These are phyloP conservation scores for Limnothrissa miodon DNA, from an alignment of 2,113 vertebrate species.

Conservation along the genomic window DNA sequence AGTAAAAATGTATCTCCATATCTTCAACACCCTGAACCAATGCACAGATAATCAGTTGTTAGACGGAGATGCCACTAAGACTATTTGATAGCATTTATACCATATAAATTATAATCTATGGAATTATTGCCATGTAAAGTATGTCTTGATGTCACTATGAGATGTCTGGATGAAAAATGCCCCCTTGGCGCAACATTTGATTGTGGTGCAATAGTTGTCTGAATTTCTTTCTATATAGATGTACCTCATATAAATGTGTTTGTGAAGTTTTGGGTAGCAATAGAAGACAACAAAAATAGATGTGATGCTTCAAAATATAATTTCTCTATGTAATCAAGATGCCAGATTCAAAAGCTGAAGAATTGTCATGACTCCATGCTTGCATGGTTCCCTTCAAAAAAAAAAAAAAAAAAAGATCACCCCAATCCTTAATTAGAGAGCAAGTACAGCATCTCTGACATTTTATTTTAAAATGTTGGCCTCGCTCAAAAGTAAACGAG, in stretches of 20 bases:
- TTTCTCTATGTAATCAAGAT: conserved; percentile 8
- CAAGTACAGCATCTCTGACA: neutral
- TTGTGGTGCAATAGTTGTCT: conserved; percentile 64
- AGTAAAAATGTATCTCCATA: neutral
- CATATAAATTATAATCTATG: neutral
- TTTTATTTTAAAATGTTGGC: conserved; percentile 2
- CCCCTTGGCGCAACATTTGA: conserved; percentile 54
- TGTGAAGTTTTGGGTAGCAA: conserved; percentile 69
- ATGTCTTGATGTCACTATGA: conserved; percentile 18
- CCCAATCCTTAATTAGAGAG: neutral
- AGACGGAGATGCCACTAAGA: neutral
- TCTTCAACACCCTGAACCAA: neutral
- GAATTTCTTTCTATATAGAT: conserved; percentile 62
- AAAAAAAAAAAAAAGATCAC: neutral
- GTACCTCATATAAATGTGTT: conserved; percentile 59
- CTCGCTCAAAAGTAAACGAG: neutral
- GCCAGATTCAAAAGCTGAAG: conserved; percentile 3
- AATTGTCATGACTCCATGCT: conserved; percentile 47
- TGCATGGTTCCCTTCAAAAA: neutral
- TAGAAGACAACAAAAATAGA: conserved; percentile 55
- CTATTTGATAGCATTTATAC: neutral
- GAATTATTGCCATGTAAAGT: neutral
- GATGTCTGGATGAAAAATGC: conserved; percentile 22
- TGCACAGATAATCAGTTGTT: conserved; percentile 11
- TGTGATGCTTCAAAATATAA: conserved; percentile 50